These are phyloP conservation scores for Cheilosia pagana DNA, from an alignment of 2,888 invertebrate genomes.

Conservation along the genomic window DNA sequence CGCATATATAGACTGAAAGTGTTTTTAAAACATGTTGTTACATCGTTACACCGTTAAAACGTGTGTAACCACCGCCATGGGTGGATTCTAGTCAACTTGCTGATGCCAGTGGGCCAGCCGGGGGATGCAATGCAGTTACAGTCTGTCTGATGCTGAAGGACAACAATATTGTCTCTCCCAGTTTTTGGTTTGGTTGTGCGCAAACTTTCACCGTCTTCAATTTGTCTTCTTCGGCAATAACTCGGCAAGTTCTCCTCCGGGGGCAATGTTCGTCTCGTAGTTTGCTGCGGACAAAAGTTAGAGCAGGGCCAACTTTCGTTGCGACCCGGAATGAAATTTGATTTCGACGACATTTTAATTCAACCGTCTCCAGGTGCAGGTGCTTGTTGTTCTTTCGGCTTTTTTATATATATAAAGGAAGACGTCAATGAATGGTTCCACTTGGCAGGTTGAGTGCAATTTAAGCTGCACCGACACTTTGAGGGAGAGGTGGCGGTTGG, in stretches of 20 bases:
- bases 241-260: not conserved
- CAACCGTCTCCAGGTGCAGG: no score
- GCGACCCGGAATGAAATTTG: slow-evolving; percentile 62
- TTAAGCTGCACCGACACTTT: no score
- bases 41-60: slow-evolving; percentile 54
- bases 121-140: not conserved
- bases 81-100: slow-evolving; percentile 11
- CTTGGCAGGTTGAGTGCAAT: no score
- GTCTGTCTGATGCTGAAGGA: slow-evolving; percentile 20
- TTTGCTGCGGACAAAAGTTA: slow-evolving; percentile 26
- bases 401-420: no score
- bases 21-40: slow-evolving; percentile 69
- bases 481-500: no score
- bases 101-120: slow-evolving; percentile 17
- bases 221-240: slow-evolving; percentile 49
- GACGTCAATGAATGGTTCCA: no score
- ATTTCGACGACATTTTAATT: slow-evolving; percentile 33
- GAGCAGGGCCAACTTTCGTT: slow-evolving; percentile 38
- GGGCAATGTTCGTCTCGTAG: slow-evolving; percentile 15
- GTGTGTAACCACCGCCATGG: slow-evolving; percentile 47
- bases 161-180: slow-evolving; percentile 51
- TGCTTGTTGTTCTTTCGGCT: no score
- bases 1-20: slow-evolving; percentile 44
- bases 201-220: slow-evolving; percentile 64
- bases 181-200: slow-evolving; percentile 14